These are phyloP conservation scores for Mimas tiliae DNA, from an alignment of 2,888 invertebrate genomes.

Conservation along the genomic window DNA sequence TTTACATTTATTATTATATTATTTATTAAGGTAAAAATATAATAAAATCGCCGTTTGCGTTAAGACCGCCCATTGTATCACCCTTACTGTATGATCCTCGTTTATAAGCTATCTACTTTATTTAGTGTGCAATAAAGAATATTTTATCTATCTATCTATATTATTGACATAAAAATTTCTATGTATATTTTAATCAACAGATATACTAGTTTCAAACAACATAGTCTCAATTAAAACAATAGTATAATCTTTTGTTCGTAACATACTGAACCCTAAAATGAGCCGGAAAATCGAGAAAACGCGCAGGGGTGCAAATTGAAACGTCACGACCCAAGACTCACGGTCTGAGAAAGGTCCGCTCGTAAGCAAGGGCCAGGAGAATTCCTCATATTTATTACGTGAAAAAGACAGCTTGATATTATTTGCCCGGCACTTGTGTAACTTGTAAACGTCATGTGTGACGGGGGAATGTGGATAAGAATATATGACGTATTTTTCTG, in stretches of 20 bases:
- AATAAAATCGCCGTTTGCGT: no score
- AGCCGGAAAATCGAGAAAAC: conserved; percentile 15
- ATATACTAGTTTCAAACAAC: background rate
- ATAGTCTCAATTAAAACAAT: background rate
- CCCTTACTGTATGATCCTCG: no score
- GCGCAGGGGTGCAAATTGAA: conserved; percentile 26
- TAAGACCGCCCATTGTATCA: no score
- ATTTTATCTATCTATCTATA: no score
- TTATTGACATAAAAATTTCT: no score
- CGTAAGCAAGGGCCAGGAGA: background rate
- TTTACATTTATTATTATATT: no score
- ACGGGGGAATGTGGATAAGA: background rate
- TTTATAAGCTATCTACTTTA: no score
- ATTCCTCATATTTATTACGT: conserved; percentile 17
- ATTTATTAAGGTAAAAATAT: no score
- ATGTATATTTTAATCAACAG: no score
- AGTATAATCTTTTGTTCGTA: background rate
- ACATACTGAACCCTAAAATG: background rate
- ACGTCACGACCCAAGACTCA: conserved; percentile 27
- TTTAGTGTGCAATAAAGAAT: no score
- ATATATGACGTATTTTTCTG: no score
- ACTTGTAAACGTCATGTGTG: background rate
- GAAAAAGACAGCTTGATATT: conserved; percentile 12
- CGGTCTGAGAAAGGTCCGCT: conserved; percentile 24
- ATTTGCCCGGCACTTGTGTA: background rate